A percentile compares a stretch with the other conserved stretches of the same genome.
These are phyloP conservation scores for Antitype chi DNA, from an alignment of 2,888 invertebrate genomes.

Conservation along the genomic window DNA sequence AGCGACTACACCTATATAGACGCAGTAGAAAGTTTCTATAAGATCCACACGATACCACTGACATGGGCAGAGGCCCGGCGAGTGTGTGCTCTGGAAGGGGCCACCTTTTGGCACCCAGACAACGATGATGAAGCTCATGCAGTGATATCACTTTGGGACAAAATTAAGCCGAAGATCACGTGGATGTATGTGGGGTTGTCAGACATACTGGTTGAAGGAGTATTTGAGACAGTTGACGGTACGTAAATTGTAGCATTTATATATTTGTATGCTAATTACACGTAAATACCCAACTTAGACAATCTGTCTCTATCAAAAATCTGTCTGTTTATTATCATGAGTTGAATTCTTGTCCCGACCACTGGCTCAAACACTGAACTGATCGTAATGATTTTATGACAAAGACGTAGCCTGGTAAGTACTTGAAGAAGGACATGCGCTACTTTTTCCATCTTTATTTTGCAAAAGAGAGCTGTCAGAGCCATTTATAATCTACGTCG, in stretches of 20 bases:
- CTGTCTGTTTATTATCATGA: not conserved
- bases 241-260: constrained; percentile 20
- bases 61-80: constrained; percentile 78
- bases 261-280: too few species aligned
- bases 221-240: constrained; percentile 77
- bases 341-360: not conserved
- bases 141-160: constrained; percentile 71
- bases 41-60: constrained; percentile 78
- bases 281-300: not conserved
- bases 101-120: constrained; percentile 78
- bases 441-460: too few species aligned
- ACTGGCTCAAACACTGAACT: not conserved
- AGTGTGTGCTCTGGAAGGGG: constrained; percentile 78
- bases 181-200: constrained; percentile 77
- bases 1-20: constrained; percentile 80
- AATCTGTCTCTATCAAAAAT: not conserved
- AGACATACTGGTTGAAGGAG: constrained; percentile 74
- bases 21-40: constrained; percentile 78
- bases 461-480: too few species aligned
- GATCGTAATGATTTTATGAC: not conserved
- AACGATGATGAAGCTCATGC: constrained; percentile 73
- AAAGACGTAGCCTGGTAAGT: not conserved
- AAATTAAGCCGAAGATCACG: constrained; percentile 61
- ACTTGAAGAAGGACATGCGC: not conserved
- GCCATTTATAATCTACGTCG: too few species aligned